Base-by-base conservation (phyloP, 1,140 invertebrate genomes). In the Aphelenchoides besseyi region DNA sequence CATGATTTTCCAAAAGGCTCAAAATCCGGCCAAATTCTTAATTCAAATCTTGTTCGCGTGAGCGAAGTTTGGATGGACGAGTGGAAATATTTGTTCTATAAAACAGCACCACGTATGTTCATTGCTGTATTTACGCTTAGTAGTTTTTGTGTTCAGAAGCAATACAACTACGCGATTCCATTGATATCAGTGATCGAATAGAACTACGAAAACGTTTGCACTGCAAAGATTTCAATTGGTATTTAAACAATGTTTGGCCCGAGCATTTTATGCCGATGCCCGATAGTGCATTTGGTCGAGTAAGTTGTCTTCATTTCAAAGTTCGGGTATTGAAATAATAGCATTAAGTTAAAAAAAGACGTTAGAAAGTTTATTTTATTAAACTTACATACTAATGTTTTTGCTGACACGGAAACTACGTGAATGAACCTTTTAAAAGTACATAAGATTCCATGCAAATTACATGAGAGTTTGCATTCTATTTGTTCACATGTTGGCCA, bases 1-100 rank as follows among this genome's bases (percentile, higher is more conserved):
- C 98, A 99, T 87, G 94, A 93, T 78, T 98, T 98, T 88, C 96
- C 96, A 70, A 95, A 95, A 80, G 96, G 96, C 79, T 93, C 85
- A 91, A 92, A 85, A 94, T 98, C 86, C 92, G 98, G 86, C 95
- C 98, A 91, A 81, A 93, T 94, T 83, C 92, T 92, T 0, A 92
- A 94, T 89, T 93, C 95, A 88, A 97, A 97, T 89, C 94, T 95
- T 89, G 93, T 92, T 78, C 89, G 94, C 79, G 89, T 96, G 81
- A 94, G 93, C 73, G 92, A 94, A 87, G 94, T 97, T 79, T 97
- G 94, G 94, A 90, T 97, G 87, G 94, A 97, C 70, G 76, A 82
- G 3, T 83, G 93, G 92, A 89, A 90, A 92, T 90, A 94, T 86
- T 95, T 96, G 90, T 97, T 95, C 90, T 95, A 94, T 90, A 92